Conservation (phyloP, 1,140 invertebrate species). For the Eurosta solidaginis region DNA sequence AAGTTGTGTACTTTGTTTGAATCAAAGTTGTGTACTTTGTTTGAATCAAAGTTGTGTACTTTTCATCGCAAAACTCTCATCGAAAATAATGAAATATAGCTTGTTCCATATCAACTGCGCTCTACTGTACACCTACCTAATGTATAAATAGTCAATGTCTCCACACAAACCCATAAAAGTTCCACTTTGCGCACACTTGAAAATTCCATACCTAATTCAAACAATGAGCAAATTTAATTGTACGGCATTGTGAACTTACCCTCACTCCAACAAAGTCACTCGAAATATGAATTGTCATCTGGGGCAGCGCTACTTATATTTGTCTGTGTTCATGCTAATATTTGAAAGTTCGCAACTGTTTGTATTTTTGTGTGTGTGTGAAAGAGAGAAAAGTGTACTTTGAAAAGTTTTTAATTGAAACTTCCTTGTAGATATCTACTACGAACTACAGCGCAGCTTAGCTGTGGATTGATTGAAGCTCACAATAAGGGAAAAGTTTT, state of each 20-base stretch:
- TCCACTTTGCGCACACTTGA: not conserved
- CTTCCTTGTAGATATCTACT: not conserved
- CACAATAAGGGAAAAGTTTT: no score
- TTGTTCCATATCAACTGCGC: no score
- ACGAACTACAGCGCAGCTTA: not conserved
- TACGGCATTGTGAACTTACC: not conserved
- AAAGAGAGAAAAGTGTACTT: not conserved
- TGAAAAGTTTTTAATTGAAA: conserved; percentile 18
- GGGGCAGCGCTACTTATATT: not conserved
- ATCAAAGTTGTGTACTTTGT: no score
- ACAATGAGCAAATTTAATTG: not conserved
- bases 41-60: no score
- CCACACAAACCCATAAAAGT: no score
- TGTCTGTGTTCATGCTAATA: not conserved
- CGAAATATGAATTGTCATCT: not conserved
- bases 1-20: no score
- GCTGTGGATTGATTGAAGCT: no score
- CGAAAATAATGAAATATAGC: no score
- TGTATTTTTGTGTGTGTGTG: not conserved
- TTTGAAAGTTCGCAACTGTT: not conserved
- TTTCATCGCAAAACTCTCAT: no score
- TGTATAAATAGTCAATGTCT: no score
- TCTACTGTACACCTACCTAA: no score
- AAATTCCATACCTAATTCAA: not conserved
- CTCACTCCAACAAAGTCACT: not conserved